These are phyloP conservation scores for Macrochelys suwanniensis DNA, from an alignment of 2,797 vertebrate species.

Conservation along the genomic window DNA sequence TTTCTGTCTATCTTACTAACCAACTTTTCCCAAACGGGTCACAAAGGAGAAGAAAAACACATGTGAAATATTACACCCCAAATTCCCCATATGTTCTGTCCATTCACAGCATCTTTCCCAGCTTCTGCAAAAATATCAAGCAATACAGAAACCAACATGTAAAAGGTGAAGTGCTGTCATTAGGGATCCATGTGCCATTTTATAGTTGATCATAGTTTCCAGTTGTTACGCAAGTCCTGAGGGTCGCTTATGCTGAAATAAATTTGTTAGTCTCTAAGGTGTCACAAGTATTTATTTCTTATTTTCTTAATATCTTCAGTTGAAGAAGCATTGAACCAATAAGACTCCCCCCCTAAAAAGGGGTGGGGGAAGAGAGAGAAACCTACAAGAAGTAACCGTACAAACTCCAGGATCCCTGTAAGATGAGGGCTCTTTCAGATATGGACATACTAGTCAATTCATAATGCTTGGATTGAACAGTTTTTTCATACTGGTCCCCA, in stretches of 20 bases:
- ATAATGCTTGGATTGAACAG: rapidly evolving
- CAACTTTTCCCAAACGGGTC: not conserved
- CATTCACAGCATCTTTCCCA: not conserved
- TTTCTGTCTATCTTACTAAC: too few species aligned
- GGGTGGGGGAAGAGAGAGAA: rapidly evolving
- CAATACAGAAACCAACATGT: not conserved
- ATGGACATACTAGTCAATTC: not conserved
- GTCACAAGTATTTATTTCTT: too few species aligned
- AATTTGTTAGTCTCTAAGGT: too few species aligned
- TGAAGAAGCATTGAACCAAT: not conserved
- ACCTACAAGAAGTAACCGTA: rapidly evolving
- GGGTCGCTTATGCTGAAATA: too few species aligned
- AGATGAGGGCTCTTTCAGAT: not conserved
- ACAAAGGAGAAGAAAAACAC: not conserved
- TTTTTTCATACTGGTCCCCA: not conserved
- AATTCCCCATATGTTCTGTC: not conserved
- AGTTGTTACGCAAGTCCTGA: not conserved
- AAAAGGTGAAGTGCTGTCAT: not conserved
- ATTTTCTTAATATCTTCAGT: not conserved
- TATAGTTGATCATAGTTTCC: not conserved
- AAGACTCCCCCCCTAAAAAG: not conserved
- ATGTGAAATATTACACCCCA: not conserved
- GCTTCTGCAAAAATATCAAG: not conserved
- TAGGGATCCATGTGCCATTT: not conserved
- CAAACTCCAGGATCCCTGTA: not conserved